A percentile compares a stretch with the other conserved stretches of the same genome.
Evolutionary conservation across 1,140 invertebrate genomes (phyloP).

Genomic region (Bicyclus anynana): DNA sequence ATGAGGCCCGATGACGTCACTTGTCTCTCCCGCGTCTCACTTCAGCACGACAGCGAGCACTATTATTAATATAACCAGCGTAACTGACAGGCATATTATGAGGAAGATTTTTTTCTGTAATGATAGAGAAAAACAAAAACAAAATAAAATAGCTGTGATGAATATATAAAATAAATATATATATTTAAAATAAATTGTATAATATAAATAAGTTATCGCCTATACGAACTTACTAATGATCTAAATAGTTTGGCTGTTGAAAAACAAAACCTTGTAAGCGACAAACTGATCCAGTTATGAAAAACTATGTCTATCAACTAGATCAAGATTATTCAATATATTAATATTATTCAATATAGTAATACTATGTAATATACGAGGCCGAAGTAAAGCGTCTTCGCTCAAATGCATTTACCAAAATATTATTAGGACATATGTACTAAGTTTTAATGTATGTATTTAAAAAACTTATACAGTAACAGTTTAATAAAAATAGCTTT

Average conservation of each 20-base stretch:
- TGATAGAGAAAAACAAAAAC: conserved; percentile 79
- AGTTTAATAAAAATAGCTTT: too few species aligned
- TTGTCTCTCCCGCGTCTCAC: conserved; percentile 36
- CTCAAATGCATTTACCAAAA: too few species aligned
- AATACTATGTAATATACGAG: too few species aligned
- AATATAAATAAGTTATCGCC: background rate
- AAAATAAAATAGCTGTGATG: conserved; percentile 39
- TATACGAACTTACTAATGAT: background rate
- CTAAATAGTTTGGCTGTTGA: background rate
- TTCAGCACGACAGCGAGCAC: conserved; percentile 77
- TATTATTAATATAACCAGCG: conserved; percentile 86
- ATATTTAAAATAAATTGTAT: background rate
- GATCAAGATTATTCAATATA: background rate
- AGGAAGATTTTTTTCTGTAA: conserved; percentile 93
- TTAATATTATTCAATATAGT: too few species aligned
- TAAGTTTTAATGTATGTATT: too few species aligned
- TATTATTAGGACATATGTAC: too few species aligned
- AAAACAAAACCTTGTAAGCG: background rate
- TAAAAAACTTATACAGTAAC: too few species aligned
- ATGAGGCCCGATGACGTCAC: conserved; percentile 35
- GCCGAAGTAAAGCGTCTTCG: too few species aligned
- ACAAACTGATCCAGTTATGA: background rate
- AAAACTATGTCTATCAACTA: background rate
- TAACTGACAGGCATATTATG: conserved; percentile 87
- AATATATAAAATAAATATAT: conserved; percentile 1